Evolutionary conservation across 2,888 invertebrate species (phyloP).

Genomic region (Netelia fuscicornis): DNA sequence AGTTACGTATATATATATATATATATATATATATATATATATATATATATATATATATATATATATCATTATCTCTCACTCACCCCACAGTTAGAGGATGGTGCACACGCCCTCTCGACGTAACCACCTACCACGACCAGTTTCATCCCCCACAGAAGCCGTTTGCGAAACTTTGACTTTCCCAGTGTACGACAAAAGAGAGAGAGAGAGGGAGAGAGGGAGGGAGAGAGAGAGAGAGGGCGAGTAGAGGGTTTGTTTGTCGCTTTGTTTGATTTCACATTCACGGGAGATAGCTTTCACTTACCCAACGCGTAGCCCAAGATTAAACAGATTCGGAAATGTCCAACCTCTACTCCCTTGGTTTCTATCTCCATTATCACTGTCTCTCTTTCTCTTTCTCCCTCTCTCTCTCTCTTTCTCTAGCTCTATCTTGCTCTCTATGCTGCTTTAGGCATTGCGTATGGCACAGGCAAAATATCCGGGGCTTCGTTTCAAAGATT

Average conservation of each 20-base stretch:
- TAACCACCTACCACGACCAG: constrained; percentile 17
- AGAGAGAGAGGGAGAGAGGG: constrained; percentile 17
- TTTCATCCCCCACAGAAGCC: constrained; percentile 38
- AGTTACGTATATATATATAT: not conserved
- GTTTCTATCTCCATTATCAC: constrained; percentile 65
- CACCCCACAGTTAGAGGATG: not conserved
- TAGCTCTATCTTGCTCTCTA: constrained; percentile 40
- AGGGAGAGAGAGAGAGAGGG: constrained; percentile 8
- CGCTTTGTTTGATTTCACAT: constrained; percentile 84
- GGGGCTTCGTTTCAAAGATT: constrained; percentile 25
- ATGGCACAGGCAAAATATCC: constrained; percentile 41
- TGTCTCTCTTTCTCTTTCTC: constrained; percentile 56
- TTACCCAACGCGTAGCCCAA: constrained; percentile 81
- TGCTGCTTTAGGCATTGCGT: constrained; percentile 47
- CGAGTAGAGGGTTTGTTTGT: constrained; percentile 80
- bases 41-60: not conserved
- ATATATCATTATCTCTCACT: constrained; percentile 24
- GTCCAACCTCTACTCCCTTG: constrained; percentile 72
- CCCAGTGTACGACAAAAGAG: constrained; percentile 56
- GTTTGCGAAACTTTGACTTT: constrained; percentile 78
- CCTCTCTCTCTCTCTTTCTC: constrained; percentile 10
- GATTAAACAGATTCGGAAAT: constrained; percentile 85
- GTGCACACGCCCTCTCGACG: constrained; percentile 49
- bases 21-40: not conserved
- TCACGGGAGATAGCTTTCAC: constrained; percentile 84